Base-by-base conservation (phyloP, 1,140 invertebrate species). In the Sitobion miscanthi region DNA sequence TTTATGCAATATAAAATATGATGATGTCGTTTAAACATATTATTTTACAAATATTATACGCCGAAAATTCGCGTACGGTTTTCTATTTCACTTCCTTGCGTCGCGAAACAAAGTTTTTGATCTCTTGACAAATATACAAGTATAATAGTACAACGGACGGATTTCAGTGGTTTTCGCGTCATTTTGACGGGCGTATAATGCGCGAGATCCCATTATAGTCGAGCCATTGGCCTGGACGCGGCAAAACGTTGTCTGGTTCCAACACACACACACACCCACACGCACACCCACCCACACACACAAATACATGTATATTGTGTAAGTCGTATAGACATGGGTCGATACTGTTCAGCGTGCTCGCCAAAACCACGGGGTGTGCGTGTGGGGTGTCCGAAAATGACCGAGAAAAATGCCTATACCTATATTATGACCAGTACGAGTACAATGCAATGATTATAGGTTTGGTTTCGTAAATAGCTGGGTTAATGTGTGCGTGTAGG, bases 131-230 rank as follows among this genome's bases (percentile, higher is more conserved):
- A 4, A 30, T n/a, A 69, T 30, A 30, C 5, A n/a, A 17, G 14
- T 17, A 20, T 69, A 69, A 30, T n/a, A 85, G 38, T 94, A 57
- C 38, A 69, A 86, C 6, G 54, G 91, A 82, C 25, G 90, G 69
- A 91, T 91, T 62, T 85, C 49, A 25, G 35, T 90, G 86, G 23
- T 52, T 52, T 91, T 45, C 90, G 49, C 42, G 25, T 93, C 54
- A 54, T 69, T 87, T 87, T 87, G 92, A 52, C 25, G 86, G 11
- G 86, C 52, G 52, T 9, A 30, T 86, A 42, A 87, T 54, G 57
- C 8, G 69, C n/a, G 5, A 83, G n/a, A 83, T 92, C 30, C 30
- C 3, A 42, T 45, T 47, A 35, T 17, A 45, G 88, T 77, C 62
- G 20, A 49, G 69, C 77, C 42, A 92, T 92, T 85, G 38, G 77